Percentiles rank a stretch among this genome's conserved stretches.
phyloP scores from a whole-genome alignment of 2,888 invertebrate genomes.

The Philereme vetulata region DNA sequence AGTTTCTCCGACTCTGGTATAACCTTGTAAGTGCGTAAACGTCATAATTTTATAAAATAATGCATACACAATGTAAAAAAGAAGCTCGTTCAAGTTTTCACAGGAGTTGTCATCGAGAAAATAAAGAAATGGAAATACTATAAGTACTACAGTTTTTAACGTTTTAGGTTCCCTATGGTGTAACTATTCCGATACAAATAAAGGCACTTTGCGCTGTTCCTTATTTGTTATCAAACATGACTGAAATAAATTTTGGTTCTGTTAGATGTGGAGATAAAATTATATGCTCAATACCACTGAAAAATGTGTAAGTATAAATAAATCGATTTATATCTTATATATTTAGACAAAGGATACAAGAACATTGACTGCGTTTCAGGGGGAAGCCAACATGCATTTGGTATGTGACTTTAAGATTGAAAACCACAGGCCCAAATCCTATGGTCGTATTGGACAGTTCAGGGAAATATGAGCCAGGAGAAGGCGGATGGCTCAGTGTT shows the following conservation, averaged over 20 bases:
- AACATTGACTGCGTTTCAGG: conserved; percentile 53
- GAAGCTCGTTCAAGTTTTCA: no score
- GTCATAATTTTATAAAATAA: no score
- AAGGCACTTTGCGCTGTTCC: conserved; percentile 84
- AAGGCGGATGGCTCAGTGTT: conserved; percentile 78
- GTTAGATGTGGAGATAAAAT: conserved; percentile 85
- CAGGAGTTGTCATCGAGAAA: no score
- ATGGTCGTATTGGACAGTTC: conserved; percentile 66
- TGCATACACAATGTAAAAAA: no score
- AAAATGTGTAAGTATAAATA: conserved; percentile 79
- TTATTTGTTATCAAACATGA: conserved; percentile 69
- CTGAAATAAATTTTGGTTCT: conserved; percentile 79
- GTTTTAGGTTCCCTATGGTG: conserved; percentile 82
- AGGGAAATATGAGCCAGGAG: conserved; percentile 77
- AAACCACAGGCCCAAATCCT: conserved; percentile 58
- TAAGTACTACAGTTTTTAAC: conserved; percentile 4
- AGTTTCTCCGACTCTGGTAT: no score
- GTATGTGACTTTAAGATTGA: conserved; percentile 70
- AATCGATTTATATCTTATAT: neutral
- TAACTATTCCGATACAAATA: conserved; percentile 83
- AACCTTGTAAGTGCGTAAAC: no score
- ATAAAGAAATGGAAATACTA: no score
- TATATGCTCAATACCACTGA: conserved; percentile 77
- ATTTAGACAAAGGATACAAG: neutral
- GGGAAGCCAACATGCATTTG: conserved; percentile 84